A percentile compares a stretch with the other conserved stretches of the same genome.
Conservation (phyloP, 2,113 vertebrate genomes). For the Elgaria multicarinata region DNA sequence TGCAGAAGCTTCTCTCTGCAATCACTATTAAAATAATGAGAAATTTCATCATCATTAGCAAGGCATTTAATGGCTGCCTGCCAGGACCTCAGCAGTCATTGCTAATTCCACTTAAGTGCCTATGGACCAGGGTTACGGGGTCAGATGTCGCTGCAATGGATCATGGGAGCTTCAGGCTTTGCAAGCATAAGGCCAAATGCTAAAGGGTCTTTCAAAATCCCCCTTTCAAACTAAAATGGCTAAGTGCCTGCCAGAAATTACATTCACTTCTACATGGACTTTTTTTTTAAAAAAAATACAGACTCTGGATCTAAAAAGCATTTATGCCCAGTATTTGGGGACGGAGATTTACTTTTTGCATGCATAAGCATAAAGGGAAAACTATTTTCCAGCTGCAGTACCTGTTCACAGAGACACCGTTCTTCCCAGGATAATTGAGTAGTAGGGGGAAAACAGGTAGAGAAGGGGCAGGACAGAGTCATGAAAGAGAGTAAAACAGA, state of each 20-base stretch:
- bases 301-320: not conserved
- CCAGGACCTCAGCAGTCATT: not conserved
- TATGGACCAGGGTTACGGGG: rapidly evolving
- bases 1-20: conserved; percentile 25
- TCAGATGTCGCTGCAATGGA: not conserved
- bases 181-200: not conserved
- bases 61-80: conserved; percentile 49
- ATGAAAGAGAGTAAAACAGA: not conserved
- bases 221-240: not conserved
- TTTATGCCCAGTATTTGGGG: rapidly evolving
- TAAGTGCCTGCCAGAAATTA: not conserved
- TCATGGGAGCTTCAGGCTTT: not conserved
- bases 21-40: conserved; percentile 36
- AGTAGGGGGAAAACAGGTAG: not conserved
- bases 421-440: not conserved
- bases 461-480: not conserved
- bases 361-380: not conserved
- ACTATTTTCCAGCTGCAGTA: not conserved
- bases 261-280: not conserved
- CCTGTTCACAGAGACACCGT: not conserved
- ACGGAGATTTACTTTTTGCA: no score
- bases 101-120: not conserved
- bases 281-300: not conserved
- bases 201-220: not conserved
- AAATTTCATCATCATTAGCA: conserved; percentile 23